A percentile compares a stretch with the other conserved stretches of the same genome.
Evolutionary conservation across 2,797 vertebrate species (phyloP).

Genomic region (Chaetophractus vellerosus): DNA sequence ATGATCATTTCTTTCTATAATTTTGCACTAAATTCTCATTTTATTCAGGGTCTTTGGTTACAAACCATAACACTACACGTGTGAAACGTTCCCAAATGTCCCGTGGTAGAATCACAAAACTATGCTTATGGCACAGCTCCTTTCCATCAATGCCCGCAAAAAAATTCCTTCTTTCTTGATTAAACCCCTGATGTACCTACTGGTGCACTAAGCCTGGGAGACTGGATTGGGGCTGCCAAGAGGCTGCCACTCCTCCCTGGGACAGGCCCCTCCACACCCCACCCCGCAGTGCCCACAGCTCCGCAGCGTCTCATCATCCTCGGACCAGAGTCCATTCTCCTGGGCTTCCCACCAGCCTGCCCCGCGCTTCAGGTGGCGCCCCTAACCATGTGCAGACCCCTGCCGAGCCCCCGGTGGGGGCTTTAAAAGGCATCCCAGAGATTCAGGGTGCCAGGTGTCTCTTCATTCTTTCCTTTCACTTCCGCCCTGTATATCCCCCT

Average conservation of each 20-base stretch:
- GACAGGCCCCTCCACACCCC: not conserved
- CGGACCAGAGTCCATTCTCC: not conserved
- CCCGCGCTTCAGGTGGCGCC: not conserved
- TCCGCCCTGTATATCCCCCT: not conserved
- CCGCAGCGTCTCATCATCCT: not conserved
- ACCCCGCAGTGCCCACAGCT: too few relatives aligned
- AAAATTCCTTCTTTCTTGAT: not conserved
- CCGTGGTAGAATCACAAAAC: too few relatives aligned
- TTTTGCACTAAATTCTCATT: not conserved
- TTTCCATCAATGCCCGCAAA: not conserved
- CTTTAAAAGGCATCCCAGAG: not conserved
- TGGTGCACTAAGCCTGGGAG: not conserved
- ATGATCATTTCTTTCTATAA: not conserved
- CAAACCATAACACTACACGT: not conserved
- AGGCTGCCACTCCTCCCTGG: not conserved
- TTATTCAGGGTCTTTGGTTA: not conserved
- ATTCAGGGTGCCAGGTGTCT: too few relatives aligned
- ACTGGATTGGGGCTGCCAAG: not conserved
- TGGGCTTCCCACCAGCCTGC: not conserved
- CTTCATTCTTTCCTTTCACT: not conserved
- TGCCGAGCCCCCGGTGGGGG: not conserved
- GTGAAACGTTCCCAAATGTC: not conserved
- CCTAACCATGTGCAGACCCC: not conserved
- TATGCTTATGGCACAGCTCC: not conserved
- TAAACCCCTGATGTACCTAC: not conserved